phyloP scores from a whole-genome alignment of 2,888 invertebrate genomes.

The Vandiemenella viatica region DNA sequence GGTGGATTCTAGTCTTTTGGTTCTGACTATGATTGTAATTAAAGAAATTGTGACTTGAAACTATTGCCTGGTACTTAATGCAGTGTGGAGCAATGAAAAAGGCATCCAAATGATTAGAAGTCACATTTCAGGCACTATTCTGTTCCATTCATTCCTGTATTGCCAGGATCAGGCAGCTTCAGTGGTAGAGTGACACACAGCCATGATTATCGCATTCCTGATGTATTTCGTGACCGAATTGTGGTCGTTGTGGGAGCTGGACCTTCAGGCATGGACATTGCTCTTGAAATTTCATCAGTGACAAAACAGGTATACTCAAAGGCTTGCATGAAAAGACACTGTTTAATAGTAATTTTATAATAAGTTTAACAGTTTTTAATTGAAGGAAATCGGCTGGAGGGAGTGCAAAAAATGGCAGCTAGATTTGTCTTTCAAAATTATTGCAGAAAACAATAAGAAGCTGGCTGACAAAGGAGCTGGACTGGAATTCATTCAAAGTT shows the following conservation, averaged over 20 bases:
- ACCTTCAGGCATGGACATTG: constrained; percentile 58
- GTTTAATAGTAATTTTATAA: background rate
- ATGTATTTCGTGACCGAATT: constrained; percentile 37
- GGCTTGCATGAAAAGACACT: background rate
- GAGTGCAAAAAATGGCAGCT: too few species aligned
- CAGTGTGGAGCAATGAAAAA: too few species aligned
- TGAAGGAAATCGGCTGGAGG: background rate
- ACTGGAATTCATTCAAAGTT: too few species aligned
- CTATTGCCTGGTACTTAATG: too few species aligned
- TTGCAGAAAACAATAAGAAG: too few species aligned
- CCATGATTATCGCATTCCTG: constrained; percentile 53
- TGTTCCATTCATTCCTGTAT: constrained; percentile 32
- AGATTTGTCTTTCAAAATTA: too few species aligned
- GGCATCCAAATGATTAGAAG: too few species aligned
- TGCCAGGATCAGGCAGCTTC: constrained; percentile 34
- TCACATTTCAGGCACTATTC: constrained; percentile 38
- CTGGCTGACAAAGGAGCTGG: too few species aligned
- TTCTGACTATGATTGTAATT: too few species aligned
- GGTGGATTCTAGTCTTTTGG: too few species aligned
- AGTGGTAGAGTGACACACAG: constrained; percentile 51
- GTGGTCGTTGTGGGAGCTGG: constrained; percentile 57
- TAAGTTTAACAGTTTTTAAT: background rate
- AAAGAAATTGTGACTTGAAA: too few species aligned
- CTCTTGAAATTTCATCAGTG: constrained; percentile 32
- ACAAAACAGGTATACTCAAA: background rate